Base-by-base conservation (phyloP, 2,113 vertebrate genomes). In the Lophius piscatorius region DNA sequence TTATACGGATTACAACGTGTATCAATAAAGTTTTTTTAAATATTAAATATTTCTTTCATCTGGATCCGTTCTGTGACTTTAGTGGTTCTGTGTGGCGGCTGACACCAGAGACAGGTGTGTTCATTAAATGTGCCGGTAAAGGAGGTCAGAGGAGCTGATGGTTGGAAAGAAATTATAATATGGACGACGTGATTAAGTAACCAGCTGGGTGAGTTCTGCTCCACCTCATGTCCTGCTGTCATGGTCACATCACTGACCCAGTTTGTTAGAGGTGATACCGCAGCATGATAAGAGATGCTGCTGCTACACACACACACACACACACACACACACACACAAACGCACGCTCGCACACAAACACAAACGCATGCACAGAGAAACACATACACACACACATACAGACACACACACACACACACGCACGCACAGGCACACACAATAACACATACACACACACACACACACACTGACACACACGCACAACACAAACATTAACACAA, bases 261-360 rank as follows among this genome's bases (percentile, higher is more conserved):
- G 36, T 75, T 82, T 54, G 49, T 58, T 50, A 34, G 46, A 63
- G 70, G 64, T 71, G 18, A n/a, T n/a, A n/a, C n/a, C 59, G 71
- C 73, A 74, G 75, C 29, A 49, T 11, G 76, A 81, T 76, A 65
- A 68, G 68, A 49, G 49, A 50, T n/a, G n/a, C n/a, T n/a, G n/a
- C n/a, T n/a, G n/a, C n/a, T n/a, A n/a, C n/a, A n/a, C n/a, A n/a
- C n/a, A n/a, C n/a, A n/a, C n/a, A n/a, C n/a, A n/a, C n/a, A n/a
- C n/a, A n/a, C n/a, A n/a, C n/a, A n/a, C n/a, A n/a, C n/a, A n/a
- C n/a, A n/a, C n/a, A n/a, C n/a, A n/a, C n/a, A n/a, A n/a, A n/a
- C n/a, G n/a, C n/a, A n/a, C n/a, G n/a, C n/a, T n/a, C n/a, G n/a
- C n/a, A n/a, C n/a, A n/a, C n/a, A n/a, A n/a, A n/a, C n/a, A n/a